Conservation (phyloP, 2,797 vertebrate species). For the Anguilla obscura region DNA sequence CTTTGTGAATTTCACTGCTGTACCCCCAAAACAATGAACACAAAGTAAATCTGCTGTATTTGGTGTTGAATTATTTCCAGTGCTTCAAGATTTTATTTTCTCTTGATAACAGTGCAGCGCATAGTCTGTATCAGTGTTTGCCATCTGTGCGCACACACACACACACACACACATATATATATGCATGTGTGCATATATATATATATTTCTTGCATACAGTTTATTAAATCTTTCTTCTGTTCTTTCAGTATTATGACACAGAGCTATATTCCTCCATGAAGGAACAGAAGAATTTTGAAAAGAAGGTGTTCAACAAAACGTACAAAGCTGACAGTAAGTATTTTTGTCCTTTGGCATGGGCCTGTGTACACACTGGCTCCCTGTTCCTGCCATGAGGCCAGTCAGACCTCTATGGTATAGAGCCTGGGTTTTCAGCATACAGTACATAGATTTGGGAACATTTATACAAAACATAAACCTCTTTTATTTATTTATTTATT, state of each 20-base stretch:
- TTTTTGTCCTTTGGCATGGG: neutral
- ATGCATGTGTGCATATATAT: neutral
- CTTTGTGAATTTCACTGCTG: neutral
- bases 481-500: too few species aligned
- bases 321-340: constrained; percentile 80
- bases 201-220: neutral
- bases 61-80: neutral
- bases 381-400: neutral
- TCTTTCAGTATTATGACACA: constrained; percentile 82
- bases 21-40: neutral
- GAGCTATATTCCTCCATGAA: constrained; percentile 82
- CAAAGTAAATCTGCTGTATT: neutral
- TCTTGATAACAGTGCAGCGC: neutral
- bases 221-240: constrained; percentile 25
- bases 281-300: constrained; percentile 87
- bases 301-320: constrained; percentile 85
- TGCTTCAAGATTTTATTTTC: constrained; percentile 11
- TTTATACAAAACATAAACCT: too few species aligned
- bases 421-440: too few species aligned
- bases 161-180: neutral
- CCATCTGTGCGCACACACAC: neutral
- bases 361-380: neutral
- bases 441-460: too few species aligned
- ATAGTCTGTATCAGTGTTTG: neutral
- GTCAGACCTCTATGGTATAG: neutral